phyloP scores from a whole-genome alignment of 2,888 invertebrate genomes.

The Cerastis rubricosa region DNA sequence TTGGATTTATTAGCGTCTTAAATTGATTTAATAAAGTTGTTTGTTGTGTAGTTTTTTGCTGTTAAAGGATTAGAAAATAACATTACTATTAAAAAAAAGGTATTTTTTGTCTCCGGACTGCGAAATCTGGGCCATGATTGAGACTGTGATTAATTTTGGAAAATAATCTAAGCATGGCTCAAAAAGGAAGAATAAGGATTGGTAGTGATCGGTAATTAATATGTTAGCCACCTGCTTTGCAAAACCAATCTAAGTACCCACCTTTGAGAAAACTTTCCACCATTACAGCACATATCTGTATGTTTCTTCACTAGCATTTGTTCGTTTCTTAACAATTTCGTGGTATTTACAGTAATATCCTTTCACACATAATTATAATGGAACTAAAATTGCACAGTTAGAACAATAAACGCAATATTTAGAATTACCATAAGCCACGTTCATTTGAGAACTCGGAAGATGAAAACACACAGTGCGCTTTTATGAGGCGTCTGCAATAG shows the following conservation, averaged over 20 bases:
- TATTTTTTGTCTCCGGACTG: neutral
- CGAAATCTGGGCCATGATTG: neutral
- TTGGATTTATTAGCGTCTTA: slow-evolving; percentile 77
- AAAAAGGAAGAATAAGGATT: neutral
- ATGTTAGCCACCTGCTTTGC: neutral
- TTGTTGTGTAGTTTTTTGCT: slow-evolving; percentile 23
- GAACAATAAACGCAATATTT: slow-evolving; percentile 76
- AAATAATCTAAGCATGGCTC: neutral
- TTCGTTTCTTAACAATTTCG: slow-evolving; percentile 1
- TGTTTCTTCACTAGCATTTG: slow-evolving; percentile 2
- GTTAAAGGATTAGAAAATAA: slow-evolving; percentile 3
- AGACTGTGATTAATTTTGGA: neutral
- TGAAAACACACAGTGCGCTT: slow-evolving; percentile 70
- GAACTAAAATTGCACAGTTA: slow-evolving; percentile 57
- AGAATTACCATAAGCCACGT: slow-evolving; percentile 84
- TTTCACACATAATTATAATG: slow-evolving; percentile 49
- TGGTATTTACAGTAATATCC: slow-evolving; percentile 31
- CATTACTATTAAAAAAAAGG: neutral
- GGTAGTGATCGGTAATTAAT: neutral
- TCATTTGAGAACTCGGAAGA: slow-evolving; percentile 75
- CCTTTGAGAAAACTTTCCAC: neutral
- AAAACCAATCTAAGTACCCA: neutral
- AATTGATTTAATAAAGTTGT: slow-evolving; percentile 77
- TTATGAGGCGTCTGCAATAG: slow-evolving; percentile 30
- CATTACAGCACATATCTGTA: neutral